phyloP scores from a whole-genome alignment of 2,797 vertebrate species.

The Dryobates pubescens region DNA sequence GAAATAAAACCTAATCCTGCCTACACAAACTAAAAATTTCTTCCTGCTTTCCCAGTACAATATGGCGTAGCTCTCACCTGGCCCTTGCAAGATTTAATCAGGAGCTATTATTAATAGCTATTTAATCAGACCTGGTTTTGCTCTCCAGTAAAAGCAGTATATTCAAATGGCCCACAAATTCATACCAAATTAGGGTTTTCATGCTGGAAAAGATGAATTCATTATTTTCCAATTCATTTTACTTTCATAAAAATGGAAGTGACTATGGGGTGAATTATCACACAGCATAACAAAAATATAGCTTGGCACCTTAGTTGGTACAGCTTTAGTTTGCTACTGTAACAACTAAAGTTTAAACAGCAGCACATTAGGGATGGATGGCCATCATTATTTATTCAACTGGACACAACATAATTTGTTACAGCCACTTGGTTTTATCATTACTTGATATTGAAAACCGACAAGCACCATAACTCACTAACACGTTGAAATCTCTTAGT shows the following conservation, averaged over 20 bases:
- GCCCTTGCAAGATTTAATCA: neutral
- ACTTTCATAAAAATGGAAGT: neutral
- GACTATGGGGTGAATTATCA: neutral
- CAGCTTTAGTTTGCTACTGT: neutral
- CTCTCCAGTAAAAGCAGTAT: neutral
- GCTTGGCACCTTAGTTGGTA: neutral
- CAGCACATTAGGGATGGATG: neutral
- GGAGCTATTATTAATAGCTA: neutral
- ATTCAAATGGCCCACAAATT: neutral
- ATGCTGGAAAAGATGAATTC: neutral
- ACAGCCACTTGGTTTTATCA: constrained; percentile 57
- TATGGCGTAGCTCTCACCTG: neutral
- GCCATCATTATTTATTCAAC: constrained; percentile 17
- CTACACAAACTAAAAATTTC: neutral
- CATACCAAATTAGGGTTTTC: neutral
- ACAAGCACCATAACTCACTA: constrained; percentile 40
- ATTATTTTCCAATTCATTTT: neutral
- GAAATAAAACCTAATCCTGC: neutral
- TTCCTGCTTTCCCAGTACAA: neutral
- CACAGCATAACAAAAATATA: neutral
- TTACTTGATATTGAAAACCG: constrained; percentile 42
- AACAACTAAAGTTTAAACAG: neutral
- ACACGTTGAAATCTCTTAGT: constrained; percentile 30
- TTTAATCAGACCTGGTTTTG: too few relatives aligned
- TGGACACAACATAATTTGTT: constrained; percentile 59